Conservation (phyloP, 2,888 invertebrate species). For the Drosophila borealis region DNA sequence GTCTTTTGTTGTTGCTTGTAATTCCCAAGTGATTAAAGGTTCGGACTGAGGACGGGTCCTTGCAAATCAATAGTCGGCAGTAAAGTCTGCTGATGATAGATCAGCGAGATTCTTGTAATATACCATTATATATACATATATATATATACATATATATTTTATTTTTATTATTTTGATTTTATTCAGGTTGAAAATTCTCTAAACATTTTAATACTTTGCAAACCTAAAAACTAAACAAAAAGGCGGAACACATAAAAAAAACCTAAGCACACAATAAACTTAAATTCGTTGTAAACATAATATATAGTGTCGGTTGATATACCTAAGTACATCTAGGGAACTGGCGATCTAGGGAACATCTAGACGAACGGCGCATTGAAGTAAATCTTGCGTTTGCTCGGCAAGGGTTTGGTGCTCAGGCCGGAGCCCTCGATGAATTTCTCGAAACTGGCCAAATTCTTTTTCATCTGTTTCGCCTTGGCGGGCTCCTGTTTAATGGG, state of each 20-base stretch:
- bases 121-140: too few species aligned
- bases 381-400: slow-evolving; percentile 84
- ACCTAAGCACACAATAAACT: slow-evolving; percentile 33
- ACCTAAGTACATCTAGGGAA: slow-evolving; percentile 28
- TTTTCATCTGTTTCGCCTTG: slow-evolving; percentile 70
- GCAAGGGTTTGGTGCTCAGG: slow-evolving; percentile 83
- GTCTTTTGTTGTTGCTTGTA: too few species aligned
- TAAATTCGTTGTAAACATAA: slow-evolving; percentile 54
- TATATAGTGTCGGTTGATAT: slow-evolving; percentile 27
- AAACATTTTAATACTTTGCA: slow-evolving; percentile 64
- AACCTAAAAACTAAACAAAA: slow-evolving; percentile 60
- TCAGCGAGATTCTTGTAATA: neutral
- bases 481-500: slow-evolving; percentile 25
- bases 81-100: too few species aligned
- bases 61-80: too few species aligned
- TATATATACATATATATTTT: too few species aligned
- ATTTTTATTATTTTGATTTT: slow-evolving; percentile 37
- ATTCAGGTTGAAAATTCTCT: slow-evolving; percentile 59
- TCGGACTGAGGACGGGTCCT: too few species aligned
- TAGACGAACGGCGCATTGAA: slow-evolving; percentile 84
- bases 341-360: slow-evolving; percentile 19
- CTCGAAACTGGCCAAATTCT: slow-evolving; percentile 81
- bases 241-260: slow-evolving; percentile 48
- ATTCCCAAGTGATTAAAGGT: too few species aligned
- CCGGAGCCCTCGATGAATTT: slow-evolving; percentile 84